These are phyloP conservation scores for Brachyptera putata DNA, from an alignment of 2,888 invertebrate species.

Conservation along the genomic window DNA sequence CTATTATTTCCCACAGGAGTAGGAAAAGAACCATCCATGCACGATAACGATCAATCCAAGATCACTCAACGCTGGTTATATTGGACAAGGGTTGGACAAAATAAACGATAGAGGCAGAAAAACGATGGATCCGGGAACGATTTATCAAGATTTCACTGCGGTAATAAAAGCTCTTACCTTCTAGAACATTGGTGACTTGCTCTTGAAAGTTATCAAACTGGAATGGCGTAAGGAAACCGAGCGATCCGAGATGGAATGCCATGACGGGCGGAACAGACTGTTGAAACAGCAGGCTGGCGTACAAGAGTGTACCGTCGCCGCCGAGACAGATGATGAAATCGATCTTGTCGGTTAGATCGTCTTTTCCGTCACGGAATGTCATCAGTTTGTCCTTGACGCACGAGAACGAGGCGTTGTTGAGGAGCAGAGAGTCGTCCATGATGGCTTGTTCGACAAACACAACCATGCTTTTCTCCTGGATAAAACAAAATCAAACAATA, in stretches of 20 bases:
- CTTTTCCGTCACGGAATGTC: constrained; percentile 81
- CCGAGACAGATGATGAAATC: constrained; percentile 96
- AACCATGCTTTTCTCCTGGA: constrained; percentile 90
- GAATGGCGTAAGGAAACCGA: constrained; percentile 95
- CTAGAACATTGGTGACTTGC: constrained; percentile 88
- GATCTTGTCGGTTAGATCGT: constrained; percentile 92
- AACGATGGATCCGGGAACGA: no score
- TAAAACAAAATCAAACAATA: no score
- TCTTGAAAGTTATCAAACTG: constrained; percentile 92
- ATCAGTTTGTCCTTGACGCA: constrained; percentile 77
- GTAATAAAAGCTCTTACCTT: no score
- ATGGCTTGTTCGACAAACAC: constrained; percentile 92
- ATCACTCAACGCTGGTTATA: no score
- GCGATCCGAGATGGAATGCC: constrained; percentile 95
- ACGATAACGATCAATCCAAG: no score
- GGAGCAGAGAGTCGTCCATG: constrained; percentile 74
- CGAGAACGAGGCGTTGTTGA: constrained; percentile 69
- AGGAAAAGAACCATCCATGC: no score
- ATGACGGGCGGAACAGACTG: constrained; percentile 96
- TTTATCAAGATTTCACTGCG: no score
- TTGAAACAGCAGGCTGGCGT: constrained; percentile 91
- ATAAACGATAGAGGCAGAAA: no score
- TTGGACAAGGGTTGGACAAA: no score
- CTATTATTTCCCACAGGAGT: no score
- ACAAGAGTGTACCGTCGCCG: constrained; percentile 93